Base-by-base conservation (phyloP, 2,113 vertebrate species). In the Crotalus helleri region DNA sequence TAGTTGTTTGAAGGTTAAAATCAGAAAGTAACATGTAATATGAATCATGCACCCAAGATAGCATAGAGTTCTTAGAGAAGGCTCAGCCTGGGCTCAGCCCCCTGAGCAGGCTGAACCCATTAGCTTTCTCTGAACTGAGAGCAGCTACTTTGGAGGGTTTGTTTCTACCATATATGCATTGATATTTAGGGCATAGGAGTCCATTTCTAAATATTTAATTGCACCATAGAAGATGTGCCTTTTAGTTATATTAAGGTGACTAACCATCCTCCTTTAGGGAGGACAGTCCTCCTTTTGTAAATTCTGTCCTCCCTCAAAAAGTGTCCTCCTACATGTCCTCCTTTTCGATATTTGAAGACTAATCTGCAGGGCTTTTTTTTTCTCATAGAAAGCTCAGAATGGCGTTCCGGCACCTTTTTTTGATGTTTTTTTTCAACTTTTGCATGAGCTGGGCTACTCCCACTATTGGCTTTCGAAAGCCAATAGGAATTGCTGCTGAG, bases 21-120 rank as follows among this genome's bases (percentile, higher is more conserved):
- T 19, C 90, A 94, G 39, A 90, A 94, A n/a, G 29, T 2, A 91
- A 9, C 74, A 92, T 19, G 46, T 90, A 64, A 87, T 24, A 54
- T 39, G 39, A 3, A 49, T 89, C 86, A 92, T 13, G 46, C 0
- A 0, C 0, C 3, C 24, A 58, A 29, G 87, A 0, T 4, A 61
- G 93, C 64, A 54, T 10, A 23, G 21, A 13, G 11, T 39, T 33
- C 51, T 29, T 54, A 55, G 4, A 53, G 46, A 33, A 54, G 64
- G 51, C 33, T 39, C 64, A 15, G 5, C 49, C 11, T 64, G 17
- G 6, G 13, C 46, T 69, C 64, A 81, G 12, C 15, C 7, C 13
- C 61, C 29, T 69, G 13, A 69, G 39, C 3, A 9, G 39, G 21
- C 44, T 13, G 46, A 88, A 90, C 39, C n/a, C n/a, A 55, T 51